Evolutionary conservation across 2,797 vertebrate genomes (phyloP), one percentile per base, ranked within the genome.

Genomic region (Scolopax rusticola): DNA sequence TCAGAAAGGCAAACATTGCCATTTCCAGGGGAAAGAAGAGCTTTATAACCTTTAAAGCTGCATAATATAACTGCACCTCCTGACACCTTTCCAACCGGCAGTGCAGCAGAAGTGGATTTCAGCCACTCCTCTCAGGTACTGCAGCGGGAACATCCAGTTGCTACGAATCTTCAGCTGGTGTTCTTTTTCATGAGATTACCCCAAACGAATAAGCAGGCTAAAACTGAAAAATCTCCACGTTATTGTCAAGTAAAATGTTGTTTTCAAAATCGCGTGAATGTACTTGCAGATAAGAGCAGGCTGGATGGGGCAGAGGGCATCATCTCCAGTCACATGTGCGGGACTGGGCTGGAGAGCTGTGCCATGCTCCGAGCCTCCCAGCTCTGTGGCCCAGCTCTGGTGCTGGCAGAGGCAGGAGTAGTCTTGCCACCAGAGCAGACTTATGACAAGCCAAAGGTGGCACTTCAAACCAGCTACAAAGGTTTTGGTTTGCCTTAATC

Each of bases 1-100:
- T 59, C 53, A 92, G 92, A 95, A 97, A 96, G 76, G 84, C 74
- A 97, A 98, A 97, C 89, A 92, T 50, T 94, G 90, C 82, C 95
- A 91, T 91, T 95, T 90, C 77, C 70, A 96, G 65, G 86, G 94
- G 89, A 95, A 91, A 95, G 75, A 85, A 91, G 63, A 97, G 53
- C 69, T 85, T 94, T 96, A 90, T 43, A 91, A 51, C 59, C 33
- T 75, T 94, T 93, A 94, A 96, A 96, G 36, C 79, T 93, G 74
- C 71, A 76, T 89, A 41, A 95, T 87, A 69, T 61, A 74, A 78
- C 91, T 83, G 70, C 14, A 85, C 47, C 63, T 93, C 75, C 91
- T 96, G 75, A 77, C 84, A 36, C 87, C 20, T 96, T 96, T 95
- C 91, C 94, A 88, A 30, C 43, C 7, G 40, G 70, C 73, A 91